Evolutionary conservation across 2,888 invertebrate genomes (phyloP), one percentile per base, ranked within the genome.

Genomic region (Leptopilina myrica): DNA sequence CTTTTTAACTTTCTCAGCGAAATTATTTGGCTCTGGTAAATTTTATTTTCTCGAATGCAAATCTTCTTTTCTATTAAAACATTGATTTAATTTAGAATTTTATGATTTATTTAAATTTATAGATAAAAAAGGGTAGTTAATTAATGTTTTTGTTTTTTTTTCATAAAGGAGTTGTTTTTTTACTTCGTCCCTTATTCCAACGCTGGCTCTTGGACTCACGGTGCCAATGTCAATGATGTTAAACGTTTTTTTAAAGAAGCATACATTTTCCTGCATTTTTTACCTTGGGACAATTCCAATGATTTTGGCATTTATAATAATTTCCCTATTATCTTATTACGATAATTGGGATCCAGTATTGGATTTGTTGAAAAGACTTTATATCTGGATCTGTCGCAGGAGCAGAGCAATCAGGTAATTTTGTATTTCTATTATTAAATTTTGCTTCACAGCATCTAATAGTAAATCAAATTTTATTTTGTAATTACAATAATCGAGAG

Each of bases 171-270:
- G 98, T 76, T 96, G 97, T 87, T 98, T 98, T 87, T 93, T 99
- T 86, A 99, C 99, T 20, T 98, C 98, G 14, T 96, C 97, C 0
- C 93, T 97, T 73, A 96, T 97, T 86, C 98, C 97, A 43, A 98
- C 97, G 1, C 92, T 98, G 87, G 95, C 97, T 79, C 94, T 98
- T 83, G 96, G 96, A 85, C 93, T 98, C 86, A 96, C 96, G 82
- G 96, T 97, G 91, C 99, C 99, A 78, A 94, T 99, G 92, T 95
- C 97, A 56, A 96, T 98, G 94, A 92, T 96, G 85, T 97, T 96
- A 85, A 98, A 98, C 92, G 94, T 96, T 64, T 89, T 96, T 76
- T 91, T 96, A 64, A 95, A 95, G 90, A 93, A 94, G 85, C 94
- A 96, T 85, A 93, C 94, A 15, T 95, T 95, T 87, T 93, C 95